A percentile compares a stretch with the other conserved stretches of the same genome.
Conservation (phyloP, 2,113 vertebrate species). For the Phodopus roborovskii region DNA sequence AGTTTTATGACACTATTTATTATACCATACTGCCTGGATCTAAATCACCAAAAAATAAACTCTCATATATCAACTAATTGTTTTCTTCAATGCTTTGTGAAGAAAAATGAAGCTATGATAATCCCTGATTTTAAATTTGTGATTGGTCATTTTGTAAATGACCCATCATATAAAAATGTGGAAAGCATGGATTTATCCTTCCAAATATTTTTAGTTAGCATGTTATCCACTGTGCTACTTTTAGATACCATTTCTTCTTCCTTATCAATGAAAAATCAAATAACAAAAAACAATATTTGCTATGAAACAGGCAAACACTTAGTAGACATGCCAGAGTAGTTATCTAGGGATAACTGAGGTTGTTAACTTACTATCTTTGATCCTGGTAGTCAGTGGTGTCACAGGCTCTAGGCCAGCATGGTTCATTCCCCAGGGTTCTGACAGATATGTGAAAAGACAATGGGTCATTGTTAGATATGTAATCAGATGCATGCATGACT, state of each 20-base stretch:
- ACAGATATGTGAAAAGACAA: background rate
- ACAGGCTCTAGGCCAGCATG: background rate
- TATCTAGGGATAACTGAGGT: background rate
- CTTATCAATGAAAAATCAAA: background rate
- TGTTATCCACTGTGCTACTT: background rate
- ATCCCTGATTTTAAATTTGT: background rate
- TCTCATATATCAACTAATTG: background rate
- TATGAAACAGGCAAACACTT: background rate
- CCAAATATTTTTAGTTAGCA: background rate
- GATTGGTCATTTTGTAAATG: background rate
- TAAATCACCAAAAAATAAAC: conserved; percentile 31
- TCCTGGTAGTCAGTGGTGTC: background rate
- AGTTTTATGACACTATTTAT: conserved; percentile 20
- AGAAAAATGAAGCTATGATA: background rate
- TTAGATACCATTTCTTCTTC: background rate
- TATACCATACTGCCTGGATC: background rate
- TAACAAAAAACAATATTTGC: background rate
- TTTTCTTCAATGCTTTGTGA: conserved; percentile 19
- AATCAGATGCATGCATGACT: background rate
- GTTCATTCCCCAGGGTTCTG: background rate
- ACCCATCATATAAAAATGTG: background rate
- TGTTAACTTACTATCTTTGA: background rate
- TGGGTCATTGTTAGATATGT: background rate
- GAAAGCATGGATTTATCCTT: background rate
- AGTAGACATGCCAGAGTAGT: background rate